These are phyloP conservation scores for Symphodus melops DNA, from an alignment of 2,113 vertebrate species.

Conservation along the genomic window DNA sequence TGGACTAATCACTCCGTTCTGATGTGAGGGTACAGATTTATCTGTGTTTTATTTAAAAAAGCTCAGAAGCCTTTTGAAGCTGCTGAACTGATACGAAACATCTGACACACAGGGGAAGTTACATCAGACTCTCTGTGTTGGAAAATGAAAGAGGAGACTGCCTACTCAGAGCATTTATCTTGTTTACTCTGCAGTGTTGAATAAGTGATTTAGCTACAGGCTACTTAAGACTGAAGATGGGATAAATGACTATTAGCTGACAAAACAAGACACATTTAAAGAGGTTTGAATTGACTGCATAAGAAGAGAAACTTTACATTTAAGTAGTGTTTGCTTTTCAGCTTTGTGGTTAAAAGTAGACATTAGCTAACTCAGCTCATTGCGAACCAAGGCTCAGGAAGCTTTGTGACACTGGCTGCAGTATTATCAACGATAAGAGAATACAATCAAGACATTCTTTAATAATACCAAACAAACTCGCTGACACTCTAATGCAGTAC, in stretches of 20 bases:
- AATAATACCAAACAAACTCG: slow-evolving; percentile 19
- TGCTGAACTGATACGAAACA: slow-evolving; percentile 15
- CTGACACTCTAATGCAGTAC: slow-evolving; percentile 11
- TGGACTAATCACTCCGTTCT: slow-evolving; percentile 2
- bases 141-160: slow-evolving; percentile 31
- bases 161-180: slow-evolving; percentile 18
- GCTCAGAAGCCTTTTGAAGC: slow-evolving; percentile 5
- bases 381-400: neutral
- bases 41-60: slow-evolving; percentile 3
- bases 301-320: neutral
- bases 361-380: neutral
- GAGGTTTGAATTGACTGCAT: neutral
- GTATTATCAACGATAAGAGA: slow-evolving; percentile 4
- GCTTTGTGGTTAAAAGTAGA: slow-evolving; percentile 1
- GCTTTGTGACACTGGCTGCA: neutral
- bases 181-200: slow-evolving; percentile 41
- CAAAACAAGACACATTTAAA: slow-evolving; percentile 4
- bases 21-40: slow-evolving; percentile 7
- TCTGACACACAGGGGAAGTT: slow-evolving; percentile 45
- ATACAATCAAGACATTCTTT: slow-evolving; percentile 1
- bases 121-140: slow-evolving; percentile 35
- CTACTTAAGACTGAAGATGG: slow-evolving; percentile 7
- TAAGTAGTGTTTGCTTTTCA: neutral
- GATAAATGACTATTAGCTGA: slow-evolving; percentile 22
- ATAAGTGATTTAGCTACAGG: slow-evolving; percentile 35